Evolutionary conservation across 2,888 invertebrate species (phyloP).

Genomic region (Meteorus colon): DNA sequence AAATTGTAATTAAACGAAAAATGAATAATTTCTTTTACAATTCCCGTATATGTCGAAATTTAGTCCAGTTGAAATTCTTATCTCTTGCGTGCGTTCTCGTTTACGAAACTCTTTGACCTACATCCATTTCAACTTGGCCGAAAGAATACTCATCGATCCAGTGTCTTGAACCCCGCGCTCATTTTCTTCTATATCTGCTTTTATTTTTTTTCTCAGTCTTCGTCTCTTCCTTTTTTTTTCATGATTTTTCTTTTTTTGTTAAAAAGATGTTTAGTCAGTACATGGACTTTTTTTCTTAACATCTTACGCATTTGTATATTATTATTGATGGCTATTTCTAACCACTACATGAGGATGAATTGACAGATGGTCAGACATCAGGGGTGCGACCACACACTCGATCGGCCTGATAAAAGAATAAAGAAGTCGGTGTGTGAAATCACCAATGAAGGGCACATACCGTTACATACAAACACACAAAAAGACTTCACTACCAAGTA

Average conservation of each 20-base stretch:
- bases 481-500: neutral
- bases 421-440: neutral
- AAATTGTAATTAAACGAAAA: too few species aligned
- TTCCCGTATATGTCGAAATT: conserved; percentile 4
- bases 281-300: conserved; percentile 17
- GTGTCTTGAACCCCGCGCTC: neutral
- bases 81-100: conserved; percentile 30
- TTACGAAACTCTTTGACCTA: conserved; percentile 39
- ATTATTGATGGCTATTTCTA: neutral
- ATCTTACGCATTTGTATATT: conserved; percentile 17
- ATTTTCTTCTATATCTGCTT: neutral
- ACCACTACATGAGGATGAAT: neutral
- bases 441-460: neutral
- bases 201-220: neutral
- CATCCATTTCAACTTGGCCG: conserved; percentile 41
- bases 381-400: neutral
- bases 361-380: conserved; percentile 4
- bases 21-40: neutral
- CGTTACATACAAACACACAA: neutral
- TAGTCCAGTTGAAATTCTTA: conserved; percentile 30
- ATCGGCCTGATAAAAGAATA: neutral
- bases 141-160: conserved; percentile 42
- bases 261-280: neutral
- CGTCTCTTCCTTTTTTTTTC: neutral
- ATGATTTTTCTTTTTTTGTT: neutral